phyloP scores from a whole-genome alignment of 1,140 invertebrate species.

The Cryptotermes secundus region DNA sequence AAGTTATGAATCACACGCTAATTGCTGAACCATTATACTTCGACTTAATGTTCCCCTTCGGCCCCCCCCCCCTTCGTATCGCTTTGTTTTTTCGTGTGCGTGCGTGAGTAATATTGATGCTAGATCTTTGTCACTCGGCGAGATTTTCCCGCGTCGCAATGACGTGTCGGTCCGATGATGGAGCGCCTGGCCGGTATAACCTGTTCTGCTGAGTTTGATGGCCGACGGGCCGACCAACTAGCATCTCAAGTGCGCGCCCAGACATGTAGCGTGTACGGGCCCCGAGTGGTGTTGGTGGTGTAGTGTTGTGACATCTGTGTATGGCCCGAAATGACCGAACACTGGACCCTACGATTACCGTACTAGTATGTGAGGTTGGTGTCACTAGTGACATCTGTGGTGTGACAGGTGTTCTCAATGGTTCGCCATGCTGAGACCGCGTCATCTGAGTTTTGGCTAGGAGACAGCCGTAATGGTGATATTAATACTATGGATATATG shows the following conservation, averaged over 20 bases:
- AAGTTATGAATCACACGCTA: not conserved
- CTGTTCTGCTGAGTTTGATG: slow-evolving; percentile 10
- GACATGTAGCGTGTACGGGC: not conserved
- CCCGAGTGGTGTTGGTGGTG: not conserved
- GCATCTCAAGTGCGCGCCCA: slow-evolving; percentile 12
- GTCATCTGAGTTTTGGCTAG: not conserved
- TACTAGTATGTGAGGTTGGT: not conserved
- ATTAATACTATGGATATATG: slow-evolving; percentile 42
- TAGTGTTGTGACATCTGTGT: not conserved
- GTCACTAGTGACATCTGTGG: not conserved
- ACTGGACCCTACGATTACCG: not conserved
- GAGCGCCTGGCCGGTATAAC: slow-evolving; percentile 15
- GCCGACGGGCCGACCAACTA: not conserved
- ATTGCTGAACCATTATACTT: not conserved
- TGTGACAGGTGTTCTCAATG: not conserved
- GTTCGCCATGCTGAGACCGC: not conserved
- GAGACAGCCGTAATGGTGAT: not conserved
- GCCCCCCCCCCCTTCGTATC: not conserved
- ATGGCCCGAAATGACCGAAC: not conserved
- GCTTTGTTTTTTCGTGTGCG: not conserved
- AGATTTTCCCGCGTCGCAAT: slow-evolving; percentile 14
- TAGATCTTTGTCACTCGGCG: slow-evolving; percentile 6
- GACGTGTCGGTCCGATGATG: slow-evolving; percentile 9
- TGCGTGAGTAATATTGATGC: slow-evolving; percentile 19
- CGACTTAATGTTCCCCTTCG: not conserved